Conservation (phyloP, 2,797 vertebrate species). For the Emydoidea blandingii region DNA sequence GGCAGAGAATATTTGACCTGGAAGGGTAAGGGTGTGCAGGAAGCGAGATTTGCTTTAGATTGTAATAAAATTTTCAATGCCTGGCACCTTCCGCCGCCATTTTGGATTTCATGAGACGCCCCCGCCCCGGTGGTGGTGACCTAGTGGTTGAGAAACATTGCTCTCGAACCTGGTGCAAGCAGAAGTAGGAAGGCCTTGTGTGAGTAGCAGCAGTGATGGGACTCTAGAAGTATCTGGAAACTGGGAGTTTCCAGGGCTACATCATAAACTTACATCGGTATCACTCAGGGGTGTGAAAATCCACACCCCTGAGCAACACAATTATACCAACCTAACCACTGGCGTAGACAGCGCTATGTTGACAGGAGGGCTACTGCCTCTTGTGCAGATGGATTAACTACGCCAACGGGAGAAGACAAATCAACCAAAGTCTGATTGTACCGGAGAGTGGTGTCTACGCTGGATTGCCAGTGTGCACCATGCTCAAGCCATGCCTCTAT, state of each 20-base stretch:
- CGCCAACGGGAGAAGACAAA: neutral
- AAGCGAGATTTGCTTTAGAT: neutral
- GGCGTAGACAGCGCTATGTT: too few species aligned
- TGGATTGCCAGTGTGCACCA: too few species aligned
- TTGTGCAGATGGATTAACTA: too few species aligned
- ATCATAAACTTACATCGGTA: neutral
- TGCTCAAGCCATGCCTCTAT: too few species aligned
- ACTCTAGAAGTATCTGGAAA: neutral
- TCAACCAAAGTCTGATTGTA: neutral
- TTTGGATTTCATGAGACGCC: neutral
- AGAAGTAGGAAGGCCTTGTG: neutral
- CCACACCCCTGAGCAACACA: too few species aligned
- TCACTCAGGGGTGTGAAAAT: neutral
- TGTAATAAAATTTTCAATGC: neutral
- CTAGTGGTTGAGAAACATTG: neutral
- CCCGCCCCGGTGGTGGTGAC: neutral
- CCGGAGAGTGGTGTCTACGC: too few species aligned
- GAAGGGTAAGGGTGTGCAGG: neutral
- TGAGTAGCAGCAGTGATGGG: neutral
- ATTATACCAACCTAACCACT: too few species aligned
- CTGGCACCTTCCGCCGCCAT: neutral
- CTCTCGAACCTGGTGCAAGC: neutral
- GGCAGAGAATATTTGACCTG: neutral
- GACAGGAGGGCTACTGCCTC: too few species aligned
- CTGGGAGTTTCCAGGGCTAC: neutral